phyloP scores from a whole-genome alignment of 2,888 invertebrate species.

The Aphrophora alni region DNA sequence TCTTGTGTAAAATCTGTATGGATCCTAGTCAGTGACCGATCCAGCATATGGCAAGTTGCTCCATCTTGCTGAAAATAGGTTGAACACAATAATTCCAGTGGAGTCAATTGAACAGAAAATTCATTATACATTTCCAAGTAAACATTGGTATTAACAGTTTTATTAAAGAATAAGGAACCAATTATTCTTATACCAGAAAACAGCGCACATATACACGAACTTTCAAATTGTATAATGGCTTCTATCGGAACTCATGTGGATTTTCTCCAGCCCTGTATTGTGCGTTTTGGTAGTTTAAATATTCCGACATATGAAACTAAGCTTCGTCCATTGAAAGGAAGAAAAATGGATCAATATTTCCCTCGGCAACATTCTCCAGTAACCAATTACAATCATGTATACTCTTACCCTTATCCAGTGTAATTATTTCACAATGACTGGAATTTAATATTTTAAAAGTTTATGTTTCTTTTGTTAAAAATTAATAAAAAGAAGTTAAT shows the following conservation, averaged over 20 bases:
- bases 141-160: neutral
- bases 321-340: conserved; percentile 45
- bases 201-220: neutral
- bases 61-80: conserved; percentile 19
- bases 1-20: neutral
- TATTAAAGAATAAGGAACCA: neutral
- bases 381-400: no score
- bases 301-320: conserved; percentile 45
- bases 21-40: conserved; percentile 4
- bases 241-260: conserved; percentile 27
- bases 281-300: conserved; percentile 45
- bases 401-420: no score
- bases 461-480: no score
- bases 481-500: no score
- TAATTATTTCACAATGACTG: no score
- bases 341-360: neutral
- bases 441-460: no score
- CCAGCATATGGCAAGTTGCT: conserved; percentile 9
- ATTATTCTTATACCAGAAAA: neutral
- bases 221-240: neutral
- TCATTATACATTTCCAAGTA: conserved; percentile 1
- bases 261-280: conserved; percentile 44
- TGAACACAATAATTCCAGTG: neutral
- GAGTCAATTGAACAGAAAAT: no score
- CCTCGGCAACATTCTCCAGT: neutral